Base-by-base conservation (phyloP, 2,113 vertebrate genomes). In the Cinclus cinclus region DNA sequence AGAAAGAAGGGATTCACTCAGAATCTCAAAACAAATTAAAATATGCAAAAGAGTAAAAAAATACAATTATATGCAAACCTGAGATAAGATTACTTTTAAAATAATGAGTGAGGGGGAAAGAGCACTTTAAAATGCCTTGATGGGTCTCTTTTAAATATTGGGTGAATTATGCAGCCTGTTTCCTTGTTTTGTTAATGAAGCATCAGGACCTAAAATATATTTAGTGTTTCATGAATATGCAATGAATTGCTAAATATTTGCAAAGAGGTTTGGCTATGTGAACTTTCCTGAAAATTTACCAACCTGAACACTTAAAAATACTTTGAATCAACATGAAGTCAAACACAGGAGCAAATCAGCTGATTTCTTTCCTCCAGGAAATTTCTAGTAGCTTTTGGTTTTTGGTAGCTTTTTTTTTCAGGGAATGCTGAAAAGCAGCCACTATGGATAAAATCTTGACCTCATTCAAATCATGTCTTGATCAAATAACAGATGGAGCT, bases 111-210 rank as follows among this genome's bases (percentile, higher is more conserved):
- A 49, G 42, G 15, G 27, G 11, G 2, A 1, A 24, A 28, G 41
- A 11, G 8, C 9, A 68, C 33, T 88, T 65, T 81, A 83, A 96
- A 95, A 87, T 65, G 80, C 7, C 28, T 79, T 69, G 46, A 64
- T 69, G 37, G 23, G 10, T 84, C 84, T 80, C 56, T 85, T 96
- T 92, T 69, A 83, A 74, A 80, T 81, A 95, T 58, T 92, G 37
- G 27, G 50, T 83, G 64, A 92, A 89, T 90, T 90, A 96, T 92
- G 59, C 74, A 93, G 81, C 6, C 85, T 83, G 49, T 83, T 94
- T 95, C 91, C 92, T 93, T 85, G 84, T 90, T 95, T 90, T 95
- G 81, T 94, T 96, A 95, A 95, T 91, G 90, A 95, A 94, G 65
- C 76, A 94, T 90, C 30, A 46, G 39, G 50, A 83, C 76, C 87